Evolutionary conservation across 2,888 invertebrate genomes (phyloP).

Genomic region (Drosophila multiciliata): DNA sequence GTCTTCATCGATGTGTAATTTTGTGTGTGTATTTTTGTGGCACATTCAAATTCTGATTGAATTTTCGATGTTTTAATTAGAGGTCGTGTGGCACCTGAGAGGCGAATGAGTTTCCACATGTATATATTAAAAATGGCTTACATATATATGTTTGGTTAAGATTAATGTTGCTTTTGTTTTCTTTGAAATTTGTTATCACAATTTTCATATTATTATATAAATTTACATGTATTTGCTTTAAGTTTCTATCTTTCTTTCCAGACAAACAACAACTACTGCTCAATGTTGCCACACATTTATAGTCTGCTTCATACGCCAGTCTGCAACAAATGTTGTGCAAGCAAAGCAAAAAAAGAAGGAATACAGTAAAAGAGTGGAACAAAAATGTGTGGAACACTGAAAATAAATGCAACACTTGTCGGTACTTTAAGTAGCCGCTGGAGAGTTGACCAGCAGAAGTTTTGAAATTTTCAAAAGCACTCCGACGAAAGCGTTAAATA

Average conservation of each 20-base stretch:
- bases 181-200: background rate
- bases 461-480: slow-evolving; percentile 54
- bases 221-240: background rate
- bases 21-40: slow-evolving; percentile 1
- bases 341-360: background rate
- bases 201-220: background rate
- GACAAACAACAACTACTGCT: background rate
- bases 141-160: background rate
- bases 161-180: background rate
- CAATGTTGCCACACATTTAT: slow-evolving; percentile 26
- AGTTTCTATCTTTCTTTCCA: background rate
- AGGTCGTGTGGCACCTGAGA: background rate
- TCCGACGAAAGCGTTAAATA: slow-evolving; percentile 54
- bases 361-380: background rate
- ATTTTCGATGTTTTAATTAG: slow-evolving; percentile 5
- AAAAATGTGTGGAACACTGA: background rate
- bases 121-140: too few species aligned
- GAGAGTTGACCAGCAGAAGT: slow-evolving; percentile 47
- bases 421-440: slow-evolving; percentile 55
- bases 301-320: background rate
- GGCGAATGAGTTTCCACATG: background rate
- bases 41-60: slow-evolving; percentile 4
- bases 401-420: slow-evolving; percentile 35
- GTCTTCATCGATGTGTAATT: background rate
- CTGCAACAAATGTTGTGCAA: slow-evolving; percentile 1